Percentiles rank a stretch among this genome's conserved stretches.
Conservation (phyloP, 30 jellyfish, hydroid and myxozoan genomes). For the Hydractinia symbiolongicarpus region DNA sequence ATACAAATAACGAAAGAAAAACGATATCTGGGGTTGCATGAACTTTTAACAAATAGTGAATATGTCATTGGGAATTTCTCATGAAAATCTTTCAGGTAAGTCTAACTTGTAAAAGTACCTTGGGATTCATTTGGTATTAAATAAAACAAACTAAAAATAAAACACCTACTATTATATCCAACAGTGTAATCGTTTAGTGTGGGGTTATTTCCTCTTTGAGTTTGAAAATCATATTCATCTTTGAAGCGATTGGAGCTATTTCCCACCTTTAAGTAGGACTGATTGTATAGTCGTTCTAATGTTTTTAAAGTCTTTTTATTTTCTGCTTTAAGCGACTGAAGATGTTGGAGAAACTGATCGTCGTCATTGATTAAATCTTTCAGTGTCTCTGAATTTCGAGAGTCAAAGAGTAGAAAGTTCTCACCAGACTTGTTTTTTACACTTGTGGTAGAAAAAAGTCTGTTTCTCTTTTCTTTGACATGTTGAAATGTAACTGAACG, state of each 20-base stretch:
- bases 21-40: too few species aligned
- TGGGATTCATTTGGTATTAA: too few species aligned
- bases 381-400: conserved; percentile 33
- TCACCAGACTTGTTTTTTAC: background rate
- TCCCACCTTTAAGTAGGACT: background rate
- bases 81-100: too few species aligned
- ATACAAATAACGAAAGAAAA: too few species aligned
- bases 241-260: conserved; percentile 11
- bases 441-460: background rate
- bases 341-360: conserved; percentile 62
- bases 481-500: background rate
- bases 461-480: background rate
- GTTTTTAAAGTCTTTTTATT: conserved; percentile 68
- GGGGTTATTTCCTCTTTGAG: too few species aligned
- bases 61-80: too few species aligned
- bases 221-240: too few species aligned
- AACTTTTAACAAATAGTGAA: too few species aligned
- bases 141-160: too few species aligned
- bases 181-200: too few species aligned
- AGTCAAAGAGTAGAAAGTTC: background rate
- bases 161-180: too few species aligned
- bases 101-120: too few species aligned
- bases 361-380: conserved; percentile 57
- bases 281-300: conserved; percentile 50
- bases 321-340: conserved; percentile 60